A percentile compares a stretch with the other conserved stretches of the same genome.
These are phyloP conservation scores for Synergus itoensis DNA, from an alignment of 2,888 invertebrate species.

Conservation along the genomic window DNA sequence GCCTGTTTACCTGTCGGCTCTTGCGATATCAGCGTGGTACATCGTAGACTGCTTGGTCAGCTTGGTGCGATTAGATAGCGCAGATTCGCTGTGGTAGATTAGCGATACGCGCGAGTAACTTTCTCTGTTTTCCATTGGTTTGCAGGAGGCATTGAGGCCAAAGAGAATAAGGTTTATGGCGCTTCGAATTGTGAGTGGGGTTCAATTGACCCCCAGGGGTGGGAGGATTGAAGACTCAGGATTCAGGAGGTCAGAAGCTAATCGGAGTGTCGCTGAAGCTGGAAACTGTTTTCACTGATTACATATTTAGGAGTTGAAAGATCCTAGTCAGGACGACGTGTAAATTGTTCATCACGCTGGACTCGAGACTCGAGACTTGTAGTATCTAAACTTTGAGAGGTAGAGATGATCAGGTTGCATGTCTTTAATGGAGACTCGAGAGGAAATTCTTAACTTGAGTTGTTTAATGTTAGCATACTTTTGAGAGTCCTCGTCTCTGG, in stretches of 20 bases:
- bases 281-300: conserved; percentile 22
- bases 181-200: conserved; percentile 5
- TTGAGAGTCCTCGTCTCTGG: conserved; percentile 23
- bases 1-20: conserved; percentile 11
- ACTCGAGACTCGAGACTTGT: neutral
- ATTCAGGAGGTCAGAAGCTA: conserved; percentile 23
- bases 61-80: conserved; percentile 51
- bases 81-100: conserved; percentile 53
- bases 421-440: neutral
- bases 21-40: conserved; percentile 31
- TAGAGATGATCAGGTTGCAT: conserved; percentile 5
- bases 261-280: conserved; percentile 23
- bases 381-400: neutral
- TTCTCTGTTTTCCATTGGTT: conserved; percentile 53
- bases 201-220: conserved; percentile 14
- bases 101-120: conserved; percentile 52
- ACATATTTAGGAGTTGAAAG: neutral
- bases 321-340: conserved; percentile 6
- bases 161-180: conserved; percentile 31
- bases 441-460: conserved; percentile 11
- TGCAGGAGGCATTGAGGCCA: conserved; percentile 32
- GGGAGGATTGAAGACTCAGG: neutral
- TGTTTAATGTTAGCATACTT: conserved; percentile 22
- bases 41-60: conserved; percentile 35
- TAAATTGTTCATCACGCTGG: conserved; percentile 1